Evolutionary conservation across 2,797 vertebrate species (phyloP).

Genomic region (Eremophila alpestris): DNA sequence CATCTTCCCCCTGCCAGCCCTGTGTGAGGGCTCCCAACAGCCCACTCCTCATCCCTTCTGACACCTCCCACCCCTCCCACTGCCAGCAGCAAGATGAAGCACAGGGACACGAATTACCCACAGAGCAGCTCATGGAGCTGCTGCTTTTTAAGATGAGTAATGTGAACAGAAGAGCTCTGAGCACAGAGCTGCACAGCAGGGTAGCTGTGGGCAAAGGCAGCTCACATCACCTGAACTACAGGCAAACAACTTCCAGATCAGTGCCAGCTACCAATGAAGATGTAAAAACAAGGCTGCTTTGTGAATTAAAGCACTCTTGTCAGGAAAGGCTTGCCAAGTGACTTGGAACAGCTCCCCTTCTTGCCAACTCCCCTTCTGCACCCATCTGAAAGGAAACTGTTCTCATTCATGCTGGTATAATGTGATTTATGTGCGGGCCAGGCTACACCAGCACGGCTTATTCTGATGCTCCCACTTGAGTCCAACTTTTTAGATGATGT

Average conservation of each 20-base stretch:
- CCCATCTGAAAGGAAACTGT: neutral
- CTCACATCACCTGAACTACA: neutral
- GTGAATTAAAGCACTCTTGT: neutral
- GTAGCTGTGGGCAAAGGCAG: neutral
- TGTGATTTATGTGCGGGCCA: fast-evolving
- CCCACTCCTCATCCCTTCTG: neutral
- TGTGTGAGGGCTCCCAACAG: neutral
- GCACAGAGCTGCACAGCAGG: neutral
- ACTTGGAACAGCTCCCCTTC: neutral
- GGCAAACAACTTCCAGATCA: neutral
- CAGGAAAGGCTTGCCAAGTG: neutral
- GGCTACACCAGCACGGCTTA: neutral
- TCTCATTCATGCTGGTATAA: neutral
- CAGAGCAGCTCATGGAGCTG: neutral
- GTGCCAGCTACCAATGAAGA: neutral
- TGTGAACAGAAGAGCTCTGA: neutral
- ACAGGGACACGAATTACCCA: neutral
- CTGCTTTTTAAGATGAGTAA: fast-evolving
- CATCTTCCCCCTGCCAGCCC: neutral
- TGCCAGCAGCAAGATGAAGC: neutral
- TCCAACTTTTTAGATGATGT: neutral
- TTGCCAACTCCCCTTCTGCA: neutral
- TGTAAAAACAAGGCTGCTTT: neutral
- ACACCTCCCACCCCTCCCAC: neutral
- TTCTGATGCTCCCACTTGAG: neutral